Percentiles rank a stretch among this genome's conserved stretches.
Evolutionary conservation across 2,888 invertebrate species (phyloP).

Genomic region (Ethmia dodecea): DNA sequence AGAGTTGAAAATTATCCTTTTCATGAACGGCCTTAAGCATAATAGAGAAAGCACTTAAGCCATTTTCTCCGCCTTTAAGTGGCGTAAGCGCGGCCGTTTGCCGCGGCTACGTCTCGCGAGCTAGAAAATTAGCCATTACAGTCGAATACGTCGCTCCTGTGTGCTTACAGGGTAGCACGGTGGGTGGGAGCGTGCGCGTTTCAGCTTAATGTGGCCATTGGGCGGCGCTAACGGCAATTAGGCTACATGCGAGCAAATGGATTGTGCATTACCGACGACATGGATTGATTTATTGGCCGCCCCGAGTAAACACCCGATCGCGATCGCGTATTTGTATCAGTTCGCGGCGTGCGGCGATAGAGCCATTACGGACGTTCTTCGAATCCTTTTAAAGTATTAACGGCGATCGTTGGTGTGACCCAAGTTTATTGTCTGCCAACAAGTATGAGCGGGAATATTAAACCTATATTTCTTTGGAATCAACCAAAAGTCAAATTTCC

Average conservation of each 20-base stretch:
- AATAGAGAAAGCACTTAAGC: constrained; percentile 78
- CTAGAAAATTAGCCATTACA: constrained; percentile 76
- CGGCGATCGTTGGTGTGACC: constrained; percentile 49
- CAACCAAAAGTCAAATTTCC: constrained; percentile 34
- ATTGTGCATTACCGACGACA: constrained; percentile 71
- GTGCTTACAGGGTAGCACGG: constrained; percentile 39
- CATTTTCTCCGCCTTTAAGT: constrained; percentile 78
- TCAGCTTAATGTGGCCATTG: constrained; percentile 68
- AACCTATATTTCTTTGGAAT: constrained; percentile 44
- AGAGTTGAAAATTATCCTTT: constrained; percentile 78
- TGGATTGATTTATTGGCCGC: constrained; percentile 69
- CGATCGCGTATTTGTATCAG: constrained; percentile 40
- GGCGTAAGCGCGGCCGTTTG: constrained; percentile 74
- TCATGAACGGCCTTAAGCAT: constrained; percentile 76
- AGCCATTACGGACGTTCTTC: constrained; percentile 47
- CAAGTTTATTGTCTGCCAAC: constrained; percentile 20
- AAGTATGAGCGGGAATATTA: constrained; percentile 19
- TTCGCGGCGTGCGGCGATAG: constrained; percentile 39
- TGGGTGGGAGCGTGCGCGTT: constrained; percentile 43
- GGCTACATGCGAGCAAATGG: constrained; percentile 70
- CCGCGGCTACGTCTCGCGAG: constrained; percentile 67
- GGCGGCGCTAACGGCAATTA: constrained; percentile 75
- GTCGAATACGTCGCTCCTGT: constrained; percentile 50
- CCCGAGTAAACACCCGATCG: constrained; percentile 20
- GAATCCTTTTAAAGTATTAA: constrained; percentile 40